These are phyloP conservation scores for Notamacropus eugenii DNA, from an alignment of 2,797 vertebrate genomes.

Conservation along the genomic window DNA sequence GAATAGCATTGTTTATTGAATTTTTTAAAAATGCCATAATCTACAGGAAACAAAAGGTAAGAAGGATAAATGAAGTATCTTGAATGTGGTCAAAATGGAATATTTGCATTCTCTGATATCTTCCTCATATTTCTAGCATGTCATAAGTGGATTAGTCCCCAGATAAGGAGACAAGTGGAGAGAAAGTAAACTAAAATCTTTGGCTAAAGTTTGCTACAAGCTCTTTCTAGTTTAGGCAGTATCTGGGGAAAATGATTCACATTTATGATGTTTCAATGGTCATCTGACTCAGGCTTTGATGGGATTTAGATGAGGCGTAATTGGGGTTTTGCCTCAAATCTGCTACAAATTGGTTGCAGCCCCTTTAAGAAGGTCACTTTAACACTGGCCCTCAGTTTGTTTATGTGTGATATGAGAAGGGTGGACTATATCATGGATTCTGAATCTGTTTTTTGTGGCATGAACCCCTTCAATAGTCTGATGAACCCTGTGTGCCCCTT, in stretches of 20 bases:
- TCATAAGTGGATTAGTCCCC: not conserved
- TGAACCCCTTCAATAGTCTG: not conserved
- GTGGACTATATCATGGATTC: not conserved
- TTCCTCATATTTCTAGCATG: not conserved
- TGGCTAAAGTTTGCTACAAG: not conserved
- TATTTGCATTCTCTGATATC: not conserved
- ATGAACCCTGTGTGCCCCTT: not conserved
- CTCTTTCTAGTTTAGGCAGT: not conserved
- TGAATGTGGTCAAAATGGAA: not conserved
- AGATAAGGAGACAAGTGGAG: not conserved
- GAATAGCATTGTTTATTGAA: constrained; percentile 64
- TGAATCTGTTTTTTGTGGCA: not conserved
- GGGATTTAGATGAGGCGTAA: not conserved
- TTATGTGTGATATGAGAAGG: not conserved
- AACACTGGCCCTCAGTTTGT: not conserved
- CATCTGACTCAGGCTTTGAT: not conserved
- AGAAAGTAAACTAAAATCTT: not conserved
- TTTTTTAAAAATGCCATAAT: constrained; percentile 59
- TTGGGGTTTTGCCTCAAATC: not conserved
- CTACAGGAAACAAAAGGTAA: constrained; percentile 25
- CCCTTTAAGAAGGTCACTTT: not conserved
- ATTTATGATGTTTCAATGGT: not conserved
- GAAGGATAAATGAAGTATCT: not conserved
- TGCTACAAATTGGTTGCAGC: not conserved
- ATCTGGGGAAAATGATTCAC: not conserved